Base-by-base conservation (phyloP, 2,113 vertebrate genomes). In the Ceyx cyanopectus region DNA sequence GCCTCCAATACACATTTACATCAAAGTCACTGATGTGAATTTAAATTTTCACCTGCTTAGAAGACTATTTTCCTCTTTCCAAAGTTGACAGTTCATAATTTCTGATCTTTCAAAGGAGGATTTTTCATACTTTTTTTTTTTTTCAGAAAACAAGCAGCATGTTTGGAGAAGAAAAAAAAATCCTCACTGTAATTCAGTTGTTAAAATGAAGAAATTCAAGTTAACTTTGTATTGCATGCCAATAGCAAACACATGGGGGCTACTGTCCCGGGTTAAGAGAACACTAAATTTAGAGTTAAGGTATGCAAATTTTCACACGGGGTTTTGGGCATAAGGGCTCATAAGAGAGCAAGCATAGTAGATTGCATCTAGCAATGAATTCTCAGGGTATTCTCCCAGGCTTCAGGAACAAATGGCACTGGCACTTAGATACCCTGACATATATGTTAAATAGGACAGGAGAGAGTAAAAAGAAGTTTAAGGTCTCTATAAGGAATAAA, bases 181-280 rank as follows among this genome's bases (percentile, higher is more conserved):
- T 34, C 32, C 41, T 30, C 4, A 0, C 34, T 91, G 7, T 65
- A 51, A 40, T 58, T 85, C 29, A 20, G 21, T 16, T 68, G 11
- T 41, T 73, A 41, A 82, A 78, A 51, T 10, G 0, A 87, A 83
- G 29, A 69, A 54, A 57, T 13, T 45, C 7, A 50, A 57, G 43
- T 29, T 53, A 77, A 50, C 9, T 37, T 87, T 40, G 2, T 41
- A 29, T 43, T 56, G 63, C 19, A 20, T 5, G 1, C n/a, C 54
- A 73, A 65, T 7, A 85, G 40, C 7, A 60, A 76, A 76, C 0
- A 2, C 0, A 1, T 4, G 10, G 19, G 12, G 10, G 5, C 34
- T 75, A 48, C 32, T 57, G 40, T 88, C 16, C 11, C 43, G 61
- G 50, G 21, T 15, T 57, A 70, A 77, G 29, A 43, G 22, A 53